A percentile compares a stretch with the other conserved stretches of the same genome.
Conservation (phyloP, 2,888 invertebrate species). For the Hypomecis punctinalis region DNA sequence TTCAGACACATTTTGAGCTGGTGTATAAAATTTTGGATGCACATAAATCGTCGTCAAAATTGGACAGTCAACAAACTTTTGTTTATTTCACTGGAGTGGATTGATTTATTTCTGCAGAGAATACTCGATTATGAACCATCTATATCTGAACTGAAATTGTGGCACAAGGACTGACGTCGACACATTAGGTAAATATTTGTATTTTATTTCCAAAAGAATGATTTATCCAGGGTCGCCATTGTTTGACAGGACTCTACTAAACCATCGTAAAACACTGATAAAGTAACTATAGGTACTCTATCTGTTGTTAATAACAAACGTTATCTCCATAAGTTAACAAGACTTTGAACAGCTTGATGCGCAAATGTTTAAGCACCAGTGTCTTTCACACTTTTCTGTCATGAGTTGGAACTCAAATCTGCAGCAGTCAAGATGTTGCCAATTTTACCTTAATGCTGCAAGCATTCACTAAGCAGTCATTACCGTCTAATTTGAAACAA, state of each 20-base stretch:
- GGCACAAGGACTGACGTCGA: conserved; percentile 76
- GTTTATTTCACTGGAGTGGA: conserved; percentile 82
- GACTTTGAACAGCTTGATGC: conserved; percentile 37
- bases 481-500: conserved; percentile 21
- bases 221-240: conserved; percentile 79
- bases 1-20: conserved; percentile 69
- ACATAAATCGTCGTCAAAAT: conserved; percentile 76
- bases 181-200: conserved; percentile 77
- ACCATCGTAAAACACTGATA: conserved; percentile 50
- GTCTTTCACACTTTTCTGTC: conserved; percentile 40
- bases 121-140: conserved; percentile 80
- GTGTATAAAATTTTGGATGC: conserved; percentile 77
- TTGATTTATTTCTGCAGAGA: conserved; percentile 72
- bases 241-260: conserved; percentile 72
- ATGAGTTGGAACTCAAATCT: conserved; percentile 36
- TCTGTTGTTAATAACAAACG: conserved; percentile 57
- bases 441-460: conserved; percentile 45
- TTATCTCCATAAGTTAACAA: conserved; percentile 51
- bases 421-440: conserved; percentile 40
- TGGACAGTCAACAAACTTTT: conserved; percentile 86
- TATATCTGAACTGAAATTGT: conserved; percentile 75
- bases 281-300: conserved; percentile 48
- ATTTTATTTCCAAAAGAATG: conserved; percentile 58
- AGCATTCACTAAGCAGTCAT: conserved; percentile 29
- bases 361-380: conserved; percentile 35